Conservation (phyloP, 1,140 invertebrate species). For the Aphaenogaster floridana region DNA sequence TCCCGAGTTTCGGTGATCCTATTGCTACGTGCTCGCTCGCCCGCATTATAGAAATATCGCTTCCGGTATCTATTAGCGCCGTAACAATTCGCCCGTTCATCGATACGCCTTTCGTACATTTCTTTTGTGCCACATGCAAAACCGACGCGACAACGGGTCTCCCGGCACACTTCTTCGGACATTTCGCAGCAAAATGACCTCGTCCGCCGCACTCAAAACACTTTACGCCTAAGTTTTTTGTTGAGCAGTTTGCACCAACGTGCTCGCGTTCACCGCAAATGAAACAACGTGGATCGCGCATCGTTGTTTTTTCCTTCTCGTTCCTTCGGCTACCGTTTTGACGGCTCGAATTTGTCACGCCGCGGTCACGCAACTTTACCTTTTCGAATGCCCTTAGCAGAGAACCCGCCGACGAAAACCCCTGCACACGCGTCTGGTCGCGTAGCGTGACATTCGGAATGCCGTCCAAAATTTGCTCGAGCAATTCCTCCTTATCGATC, state of each 20-base stretch:
- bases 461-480: conserved; percentile 42
- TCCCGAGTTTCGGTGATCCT: neutral
- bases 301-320: no score
- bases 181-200: neutral
- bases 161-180: neutral
- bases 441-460: no score
- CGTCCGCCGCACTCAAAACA: neutral
- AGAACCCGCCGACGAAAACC: neutral
- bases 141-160: neutral
- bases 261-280: neutral
- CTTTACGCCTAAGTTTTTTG: no score
- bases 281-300: neutral
- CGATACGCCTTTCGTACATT: neutral
- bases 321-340: neutral
- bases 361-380: neutral
- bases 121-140: neutral
- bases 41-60: conserved; percentile 35
- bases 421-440: no score
- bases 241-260: no score
- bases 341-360: neutral
- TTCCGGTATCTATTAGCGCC: conserved; percentile 26
- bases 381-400: neutral
- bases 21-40: neutral
- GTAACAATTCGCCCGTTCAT: neutral
- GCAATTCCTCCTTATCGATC: conserved; percentile 35